Base-by-base conservation (phyloP, 2,888 invertebrate genomes). In the Anthrax anthrax region DNA sequence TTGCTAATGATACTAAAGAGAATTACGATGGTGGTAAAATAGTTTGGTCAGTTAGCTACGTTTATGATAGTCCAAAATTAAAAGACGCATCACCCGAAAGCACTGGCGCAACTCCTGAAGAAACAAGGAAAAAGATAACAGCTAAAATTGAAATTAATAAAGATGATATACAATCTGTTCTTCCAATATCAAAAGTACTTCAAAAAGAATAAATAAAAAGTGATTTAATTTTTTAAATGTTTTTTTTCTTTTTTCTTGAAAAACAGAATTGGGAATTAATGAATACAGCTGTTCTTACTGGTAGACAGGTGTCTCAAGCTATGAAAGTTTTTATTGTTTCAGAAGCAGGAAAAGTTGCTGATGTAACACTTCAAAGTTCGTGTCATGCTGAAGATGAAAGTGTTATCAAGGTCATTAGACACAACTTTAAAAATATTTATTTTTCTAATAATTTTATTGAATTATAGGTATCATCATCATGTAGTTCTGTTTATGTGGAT, bases 291-390 rank as follows among this genome's bases (percentile, higher is more conserved):
- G 88, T 94, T 50, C 72, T 96, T 61, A 95, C 94, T 8, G 94
- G 94, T 1, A 81, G 87, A 43, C 90, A 91, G 70, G 90, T 94
- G 51, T 89, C 90, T 2, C 90, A 91, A 60, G 88, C 92, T 16
- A 87, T 96, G 85, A 89, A 90, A 70, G 88, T 96, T 55, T 86
- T 91, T 67, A 89, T 92, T 58, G 92, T 96, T 41, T 90, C 90
- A 39, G 89, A 92, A 64, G 87, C 89, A 0, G 94, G 94, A 16
- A 87, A 88, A 69, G 87, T 92, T 9, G 90, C 90, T 49, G 95
- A 96, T 69, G 92, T 96, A 55, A 95, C 95, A 18, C 73, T 90
- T 51, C 90, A 92, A 67, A 88, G 92, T 54, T 90, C 91, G 48
- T 96, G 95, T 65, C 86, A 89, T 64, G 92, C 94, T 5, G 87